Evolutionary conservation across 2,113 vertebrate genomes (phyloP), one percentile per base, ranked within the genome.

Genomic region (Antechinus flavipes): DNA sequence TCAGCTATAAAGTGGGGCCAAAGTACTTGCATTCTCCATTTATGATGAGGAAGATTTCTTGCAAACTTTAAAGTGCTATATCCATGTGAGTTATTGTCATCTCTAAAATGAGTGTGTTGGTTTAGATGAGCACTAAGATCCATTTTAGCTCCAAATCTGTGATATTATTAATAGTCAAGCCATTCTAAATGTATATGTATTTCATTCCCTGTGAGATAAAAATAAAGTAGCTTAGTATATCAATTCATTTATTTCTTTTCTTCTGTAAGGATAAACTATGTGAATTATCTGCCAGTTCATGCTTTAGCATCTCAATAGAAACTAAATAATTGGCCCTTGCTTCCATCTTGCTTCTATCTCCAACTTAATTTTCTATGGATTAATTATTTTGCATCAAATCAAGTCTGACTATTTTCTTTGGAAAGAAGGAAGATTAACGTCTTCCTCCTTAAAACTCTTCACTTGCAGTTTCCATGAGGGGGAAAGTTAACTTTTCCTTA

Each of bases 361-460:
- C 68, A 84, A 84, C 16, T 49, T 93, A 84, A 2, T 49, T 61
- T 95, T 97, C 56, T 97, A 30, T 30, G 90, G 76, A 25, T 97
- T 94, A 93, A 91, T 50, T 92, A 76, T 91, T 93, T 89, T 58
- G 27, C 55, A 24, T 91, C 68, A 84, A 95, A 96, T 92, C 90
- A 95, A 93, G 95, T 96, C 95, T 94, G 93, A 93, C 0, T 68
- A 23, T 89, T 93, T 95, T 90, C 94, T 97, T 96, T 98, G 54
- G 42, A 96, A 94, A 96, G 49, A 90, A 24, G 56, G 52, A 68
- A 96, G 54, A 47, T 96, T 93, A 96, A 76, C 97, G 8, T 96
- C 93, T 97, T 98, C 96, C 94, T 94, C 46, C 2, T 7, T 92
- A 90, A 97, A 97, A 92, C 14, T 46, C 95, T 98, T 96, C 58